phyloP scores from a whole-genome alignment of 2,888 invertebrate species.

The Piscicola geometra region DNA sequence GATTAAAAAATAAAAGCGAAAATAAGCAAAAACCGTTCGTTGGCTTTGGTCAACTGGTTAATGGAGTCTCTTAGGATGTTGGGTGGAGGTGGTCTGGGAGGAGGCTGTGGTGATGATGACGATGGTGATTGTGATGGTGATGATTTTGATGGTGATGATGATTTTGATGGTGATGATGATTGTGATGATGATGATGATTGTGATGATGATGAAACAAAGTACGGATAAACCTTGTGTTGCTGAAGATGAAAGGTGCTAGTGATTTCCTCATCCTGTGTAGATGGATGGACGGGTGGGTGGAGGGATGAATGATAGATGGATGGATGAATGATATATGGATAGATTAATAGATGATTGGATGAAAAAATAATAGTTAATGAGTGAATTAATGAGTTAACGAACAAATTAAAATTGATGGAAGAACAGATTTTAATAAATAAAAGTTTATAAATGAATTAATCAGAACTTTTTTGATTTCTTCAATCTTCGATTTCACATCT shows the following conservation, averaged over 20 bases:
- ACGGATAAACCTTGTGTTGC: neutral
- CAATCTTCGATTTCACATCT: constrained; percentile 67
- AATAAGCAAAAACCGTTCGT: too few relatives aligned
- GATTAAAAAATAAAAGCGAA: too few relatives aligned
- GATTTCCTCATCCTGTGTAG: neutral
- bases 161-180: neutral
- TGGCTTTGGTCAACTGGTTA: too few relatives aligned
- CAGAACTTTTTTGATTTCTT: constrained; percentile 47
- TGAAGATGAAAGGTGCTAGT: neutral
- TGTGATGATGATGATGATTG: neutral
- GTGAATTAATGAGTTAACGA: neutral
- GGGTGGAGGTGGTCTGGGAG: constrained; percentile 40
- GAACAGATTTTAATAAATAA: neutral
- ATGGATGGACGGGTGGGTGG: constrained; percentile 33
- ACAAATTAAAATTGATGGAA: neutral
- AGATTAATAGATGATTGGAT: too few relatives aligned
- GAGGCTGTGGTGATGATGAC: constrained; percentile 37
- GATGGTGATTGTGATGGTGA: neutral
- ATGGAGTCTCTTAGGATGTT: constrained; percentile 11
- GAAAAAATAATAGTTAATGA: too few relatives aligned
- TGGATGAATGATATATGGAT: too few relatives aligned
- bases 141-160: constrained; percentile 2
- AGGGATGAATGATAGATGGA: constrained; percentile 26
- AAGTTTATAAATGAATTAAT: neutral
- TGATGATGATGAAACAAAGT: constrained; percentile 5